Evolutionary conservation across 2,888 invertebrate genomes (phyloP).

Genomic region (Argyra leucocephala): DNA sequence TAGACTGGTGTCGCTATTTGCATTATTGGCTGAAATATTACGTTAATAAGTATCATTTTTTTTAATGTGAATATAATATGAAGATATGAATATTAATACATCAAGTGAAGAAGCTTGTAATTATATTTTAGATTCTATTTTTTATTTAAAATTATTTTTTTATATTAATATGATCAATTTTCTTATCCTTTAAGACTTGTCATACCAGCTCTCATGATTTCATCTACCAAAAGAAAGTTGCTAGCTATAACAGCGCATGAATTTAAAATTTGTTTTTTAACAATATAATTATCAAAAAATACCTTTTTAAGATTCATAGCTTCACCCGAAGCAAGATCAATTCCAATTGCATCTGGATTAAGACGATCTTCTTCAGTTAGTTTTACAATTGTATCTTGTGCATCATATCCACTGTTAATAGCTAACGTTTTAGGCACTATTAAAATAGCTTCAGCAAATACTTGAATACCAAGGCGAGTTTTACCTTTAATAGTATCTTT

Average conservation of each 20-base stretch:
- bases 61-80: too few relatives aligned
- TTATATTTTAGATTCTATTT: too few relatives aligned
- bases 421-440: slow-evolving; percentile 90
- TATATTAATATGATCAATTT: too few relatives aligned
- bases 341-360: slow-evolving; percentile 68
- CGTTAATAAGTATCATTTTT: too few relatives aligned
- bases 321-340: slow-evolving; percentile 86
- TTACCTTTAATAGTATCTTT: slow-evolving; percentile 84
- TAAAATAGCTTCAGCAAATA: slow-evolving; percentile 90
- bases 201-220: slow-evolving; percentile 98
- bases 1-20: too few relatives aligned
- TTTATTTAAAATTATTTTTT: too few relatives aligned
- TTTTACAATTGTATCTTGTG: slow-evolving; percentile 90
- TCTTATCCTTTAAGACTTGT: slow-evolving; percentile 89
- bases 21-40: too few relatives aligned
- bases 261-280: slow-evolving; percentile 93
- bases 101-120: too few relatives aligned
- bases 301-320: slow-evolving; percentile 73
- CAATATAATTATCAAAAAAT: slow-evolving; percentile 91
- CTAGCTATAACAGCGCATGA: slow-evolving; percentile 96
- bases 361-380: slow-evolving; percentile 78
- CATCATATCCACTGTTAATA: slow-evolving; percentile 89
- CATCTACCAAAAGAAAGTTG: slow-evolving; percentile 94
- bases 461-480: slow-evolving; percentile 79
- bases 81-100: too few relatives aligned